These are phyloP conservation scores for Addax nasomaculatus DNA, from an alignment of 2,113 vertebrate species.

Conservation along the genomic window DNA sequence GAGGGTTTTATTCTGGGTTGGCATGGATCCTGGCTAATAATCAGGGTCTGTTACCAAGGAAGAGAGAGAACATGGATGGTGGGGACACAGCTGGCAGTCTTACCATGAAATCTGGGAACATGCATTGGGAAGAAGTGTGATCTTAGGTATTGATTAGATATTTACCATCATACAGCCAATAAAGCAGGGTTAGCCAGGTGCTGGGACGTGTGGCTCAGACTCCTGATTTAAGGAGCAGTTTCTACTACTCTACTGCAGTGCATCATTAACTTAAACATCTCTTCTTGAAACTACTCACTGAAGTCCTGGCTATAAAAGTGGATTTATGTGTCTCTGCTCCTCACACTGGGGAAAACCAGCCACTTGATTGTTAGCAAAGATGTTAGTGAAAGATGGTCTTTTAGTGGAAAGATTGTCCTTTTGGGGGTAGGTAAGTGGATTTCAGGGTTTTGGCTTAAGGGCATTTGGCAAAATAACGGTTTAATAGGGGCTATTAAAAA, in stretches of 20 bases:
- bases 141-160: not conserved
- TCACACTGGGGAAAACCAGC: not conserved
- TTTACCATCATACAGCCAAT: not conserved
- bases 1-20: not conserved
- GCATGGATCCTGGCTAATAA: not conserved
- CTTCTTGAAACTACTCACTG: conserved; percentile 4
- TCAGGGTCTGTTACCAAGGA: not conserved
- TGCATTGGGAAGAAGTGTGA: not conserved
- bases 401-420: not conserved
- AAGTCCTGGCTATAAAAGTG: not conserved
- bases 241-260: not conserved
- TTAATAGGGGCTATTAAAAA: not conserved
- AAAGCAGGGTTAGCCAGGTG: not conserved
- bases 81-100: not conserved
- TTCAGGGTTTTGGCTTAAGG: conserved; percentile 10
- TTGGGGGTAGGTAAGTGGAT: not conserved
- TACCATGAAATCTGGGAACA: not conserved
- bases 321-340: not conserved
- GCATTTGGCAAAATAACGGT: not conserved
- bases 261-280: not conserved
- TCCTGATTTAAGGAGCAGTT: not conserved
- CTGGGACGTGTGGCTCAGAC: not conserved
- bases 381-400: not conserved
- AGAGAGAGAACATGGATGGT: not conserved
- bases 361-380: not conserved